Percentiles rank a stretch among this genome's conserved stretches.
Conservation (phyloP, 2,888 invertebrate species). For the Willowsia nigromaculata region DNA sequence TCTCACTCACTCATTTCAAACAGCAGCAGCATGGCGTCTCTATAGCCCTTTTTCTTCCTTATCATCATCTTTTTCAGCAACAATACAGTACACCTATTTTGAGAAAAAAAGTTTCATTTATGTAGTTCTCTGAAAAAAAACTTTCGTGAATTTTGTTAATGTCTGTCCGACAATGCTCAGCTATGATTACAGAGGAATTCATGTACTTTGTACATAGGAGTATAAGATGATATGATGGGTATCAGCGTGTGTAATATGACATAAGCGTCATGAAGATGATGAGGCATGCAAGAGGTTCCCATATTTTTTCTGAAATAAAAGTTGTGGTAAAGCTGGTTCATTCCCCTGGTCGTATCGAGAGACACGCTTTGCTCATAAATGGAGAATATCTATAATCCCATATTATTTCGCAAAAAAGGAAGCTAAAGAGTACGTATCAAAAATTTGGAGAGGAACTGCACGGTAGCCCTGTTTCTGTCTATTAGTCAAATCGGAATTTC, state of each 20-base stretch:
- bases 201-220: not conserved
- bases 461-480: slow-evolving; percentile 20
- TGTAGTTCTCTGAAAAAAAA: slow-evolving; percentile 31
- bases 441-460: slow-evolving; percentile 33
- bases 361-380: slow-evolving; percentile 4
- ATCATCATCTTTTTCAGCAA: slow-evolving; percentile 6
- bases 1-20: slow-evolving; percentile 48
- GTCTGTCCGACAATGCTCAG: slow-evolving; percentile 1
- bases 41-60: not conserved
- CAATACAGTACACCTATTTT: slow-evolving; percentile 37
- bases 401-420: not conserved
- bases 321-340: slow-evolving; percentile 46
- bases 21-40: not conserved
- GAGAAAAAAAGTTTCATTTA: slow-evolving; percentile 24
- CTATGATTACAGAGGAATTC: slow-evolving; percentile 24
- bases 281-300: slow-evolving; percentile 26
- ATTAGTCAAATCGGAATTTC: slow-evolving; percentile 26
- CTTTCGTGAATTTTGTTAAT: slow-evolving; percentile 40
- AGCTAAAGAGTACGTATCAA: not conserved
- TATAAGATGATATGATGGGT: not conserved
- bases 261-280: slow-evolving; percentile 26
- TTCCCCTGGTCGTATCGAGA: slow-evolving; percentile 31
- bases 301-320: slow-evolving; percentile 12
- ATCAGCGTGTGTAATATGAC: slow-evolving; percentile 35
- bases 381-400: not conserved